Percentiles rank a stretch among this genome's conserved stretches.
Conservation (phyloP, 2,113 vertebrate genomes). For the Ictalurus furcatus region DNA sequence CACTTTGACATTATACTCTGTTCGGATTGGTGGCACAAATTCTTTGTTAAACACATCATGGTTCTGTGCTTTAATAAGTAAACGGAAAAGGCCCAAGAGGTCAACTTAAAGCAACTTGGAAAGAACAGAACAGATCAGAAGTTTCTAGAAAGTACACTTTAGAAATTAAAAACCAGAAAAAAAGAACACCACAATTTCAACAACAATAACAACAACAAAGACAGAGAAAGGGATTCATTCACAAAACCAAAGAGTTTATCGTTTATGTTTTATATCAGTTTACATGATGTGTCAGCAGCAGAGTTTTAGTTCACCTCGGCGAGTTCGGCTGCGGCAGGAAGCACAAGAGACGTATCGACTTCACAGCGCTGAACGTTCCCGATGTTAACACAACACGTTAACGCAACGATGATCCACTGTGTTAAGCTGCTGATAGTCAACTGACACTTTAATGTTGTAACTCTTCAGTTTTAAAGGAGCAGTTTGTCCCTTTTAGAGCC, state of each 20-base stretch:
- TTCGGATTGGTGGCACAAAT: not conserved
- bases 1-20: not conserved
- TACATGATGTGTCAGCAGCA: not conserved
- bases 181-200: not conserved
- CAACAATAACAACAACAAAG: not conserved
- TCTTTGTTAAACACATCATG: not conserved
- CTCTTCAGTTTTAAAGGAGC: not conserved
- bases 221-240: constrained; percentile 44
- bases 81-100: not conserved
- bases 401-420: constrained; percentile 43
- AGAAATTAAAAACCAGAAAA: not conserved
- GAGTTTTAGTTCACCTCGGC: not conserved
- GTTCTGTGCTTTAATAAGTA: not conserved
- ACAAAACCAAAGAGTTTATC: constrained; percentile 58
- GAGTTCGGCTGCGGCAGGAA: constrained; percentile 25
- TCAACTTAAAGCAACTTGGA: not conserved
- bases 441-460: constrained; percentile 6
- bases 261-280: constrained; percentile 22
- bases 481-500: not conserved
- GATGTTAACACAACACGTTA: not conserved
- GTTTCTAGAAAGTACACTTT: constrained; percentile 21
- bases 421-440: constrained; percentile 22
- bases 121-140: constrained; percentile 1
- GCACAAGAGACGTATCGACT: constrained; percentile 38
- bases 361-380: constrained; percentile 36